Evolutionary conservation across 1,140 invertebrate genomes (phyloP), one percentile per base, ranked within the genome.

Genomic region (Penaeus indicus): DNA sequence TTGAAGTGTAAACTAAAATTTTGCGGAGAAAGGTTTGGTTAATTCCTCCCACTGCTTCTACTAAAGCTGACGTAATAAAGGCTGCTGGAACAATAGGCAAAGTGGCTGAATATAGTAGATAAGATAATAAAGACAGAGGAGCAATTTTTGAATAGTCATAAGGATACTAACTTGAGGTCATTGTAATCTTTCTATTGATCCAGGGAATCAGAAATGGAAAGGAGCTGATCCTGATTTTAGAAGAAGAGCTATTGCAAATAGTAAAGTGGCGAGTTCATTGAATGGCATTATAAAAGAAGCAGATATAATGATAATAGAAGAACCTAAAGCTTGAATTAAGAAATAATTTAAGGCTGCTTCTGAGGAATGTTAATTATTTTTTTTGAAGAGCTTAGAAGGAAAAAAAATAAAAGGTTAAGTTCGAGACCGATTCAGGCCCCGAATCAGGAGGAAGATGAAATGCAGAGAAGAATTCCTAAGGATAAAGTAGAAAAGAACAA

Each of bases 341-440:
- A 38, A 79, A 10, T 79, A 79, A 13, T 79, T 79, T 18, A 79
- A 18, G 1, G 77, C 77, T 1, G 77, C 77, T 79, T 79, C 77
- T 18, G 27, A 38, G 3, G 38, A 79, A 10, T 18, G 10, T 79
- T 22, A 32, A 11, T 77, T 77, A 5, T 27, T 25, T 27, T 22
- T 77, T 1, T n/a, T n/a, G n/a, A 77, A 22, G 72, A 19, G 3
- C 1, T 42, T 13, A 79, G n/a, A 1, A 1, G 25, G 42, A 47
- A 10, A 38, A 38, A 79, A 2, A 1, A 38, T 79, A 38, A 11
- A 11, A 79, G 38, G 42, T 27, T 79, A 2, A 79, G n/a, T 38
- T 79, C 25, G 54, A 47, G 54, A 3, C 8, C 16, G 7, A 18
- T 38, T 11, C 16, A 79, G 42, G n/a, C 42, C 3, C 16, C 77